Conservation (phyloP, 2,888 invertebrate species). For the Rhagonycha fulva region DNA sequence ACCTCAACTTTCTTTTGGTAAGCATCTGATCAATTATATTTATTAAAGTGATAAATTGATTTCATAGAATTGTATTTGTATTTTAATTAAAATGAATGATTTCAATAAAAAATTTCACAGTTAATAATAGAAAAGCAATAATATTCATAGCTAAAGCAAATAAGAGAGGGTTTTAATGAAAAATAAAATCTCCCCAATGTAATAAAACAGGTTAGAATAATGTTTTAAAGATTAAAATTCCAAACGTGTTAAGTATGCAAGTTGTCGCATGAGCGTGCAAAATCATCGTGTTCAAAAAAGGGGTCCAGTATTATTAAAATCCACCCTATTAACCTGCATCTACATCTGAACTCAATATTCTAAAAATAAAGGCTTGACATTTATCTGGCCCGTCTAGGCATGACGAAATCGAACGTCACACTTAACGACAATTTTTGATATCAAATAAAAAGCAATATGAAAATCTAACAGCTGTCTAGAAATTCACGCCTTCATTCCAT, state of each 20-base stretch:
- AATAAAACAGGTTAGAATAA: slow-evolving; percentile 42
- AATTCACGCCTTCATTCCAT: slow-evolving; percentile 36
- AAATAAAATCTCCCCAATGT: slow-evolving; percentile 27
- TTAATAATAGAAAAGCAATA: slow-evolving; percentile 17
- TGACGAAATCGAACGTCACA: slow-evolving; percentile 32
- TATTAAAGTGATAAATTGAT: not conserved
- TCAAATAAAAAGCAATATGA: slow-evolving; percentile 22
- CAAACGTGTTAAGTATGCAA: slow-evolving; percentile 43
- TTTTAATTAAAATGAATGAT: not conserved
- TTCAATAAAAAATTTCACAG: slow-evolving; percentile 11
- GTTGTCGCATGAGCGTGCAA: slow-evolving; percentile 40
- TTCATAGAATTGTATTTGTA: not conserved
- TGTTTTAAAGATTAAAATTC: slow-evolving; percentile 48
- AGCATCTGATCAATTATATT: not conserved
- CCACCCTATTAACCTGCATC: slow-evolving; percentile 37
- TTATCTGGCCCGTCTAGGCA: slow-evolving; percentile 23
- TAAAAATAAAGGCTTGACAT: slow-evolving; percentile 31
- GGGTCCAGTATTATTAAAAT: slow-evolving; percentile 41
- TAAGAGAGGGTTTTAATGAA: slow-evolving; percentile 16
- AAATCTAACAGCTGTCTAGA: slow-evolving; percentile 37
- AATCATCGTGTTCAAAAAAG: slow-evolving; percentile 35
- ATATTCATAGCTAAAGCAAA: slow-evolving; percentile 3
- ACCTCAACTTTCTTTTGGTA: not conserved
- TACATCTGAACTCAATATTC: slow-evolving; percentile 29
- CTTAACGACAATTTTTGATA: slow-evolving; percentile 34